Evolutionary conservation across 2,113 vertebrate species (phyloP).

Genomic region (Corythoichthys intestinalis): DNA sequence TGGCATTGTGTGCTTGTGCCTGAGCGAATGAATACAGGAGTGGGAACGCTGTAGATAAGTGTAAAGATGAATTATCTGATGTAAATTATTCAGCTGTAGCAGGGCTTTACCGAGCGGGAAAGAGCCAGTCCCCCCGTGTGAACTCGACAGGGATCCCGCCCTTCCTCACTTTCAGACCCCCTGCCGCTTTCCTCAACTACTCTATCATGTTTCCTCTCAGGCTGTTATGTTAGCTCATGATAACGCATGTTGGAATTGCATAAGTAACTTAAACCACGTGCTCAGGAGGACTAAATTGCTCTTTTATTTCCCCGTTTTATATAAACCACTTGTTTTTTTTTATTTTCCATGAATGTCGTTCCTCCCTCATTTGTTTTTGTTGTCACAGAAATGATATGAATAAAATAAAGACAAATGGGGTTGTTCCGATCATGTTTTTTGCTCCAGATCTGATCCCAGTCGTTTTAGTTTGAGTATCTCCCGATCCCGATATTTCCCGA

Average conservation of each 20-base stretch:
- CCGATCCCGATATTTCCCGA: too few relatives aligned
- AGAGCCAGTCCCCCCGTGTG: constrained; percentile 51
- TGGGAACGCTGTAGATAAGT: constrained; percentile 39
- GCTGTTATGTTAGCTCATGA: constrained; percentile 35
- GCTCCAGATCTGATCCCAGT: too few relatives aligned
- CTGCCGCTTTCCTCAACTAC: constrained; percentile 30
- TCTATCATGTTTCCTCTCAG: constrained; percentile 50
- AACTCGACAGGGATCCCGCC: constrained; percentile 54
- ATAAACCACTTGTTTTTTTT: background rate
- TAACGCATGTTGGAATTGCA: constrained; percentile 36
- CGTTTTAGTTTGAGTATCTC: too few relatives aligned
- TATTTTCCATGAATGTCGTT: background rate
- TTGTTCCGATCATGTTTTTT: background rate
- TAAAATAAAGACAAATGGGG: too few relatives aligned
- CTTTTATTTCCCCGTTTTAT: background rate
- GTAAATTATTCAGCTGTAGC: constrained; percentile 64
- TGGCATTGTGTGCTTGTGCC: constrained; percentile 19
- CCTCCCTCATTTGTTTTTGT: background rate
- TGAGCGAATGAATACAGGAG: constrained; percentile 19
- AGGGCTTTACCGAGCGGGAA: constrained; percentile 21
- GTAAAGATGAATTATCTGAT: constrained; percentile 63
- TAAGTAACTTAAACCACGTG: constrained; percentile 7
- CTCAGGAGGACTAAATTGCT: background rate
- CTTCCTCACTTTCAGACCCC: constrained; percentile 41
- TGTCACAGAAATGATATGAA: background rate